A percentile compares a stretch with the other conserved stretches of the same genome.
These are phyloP conservation scores for Melanostoma mellinum DNA, from an alignment of 2,888 invertebrate species.

Conservation along the genomic window DNA sequence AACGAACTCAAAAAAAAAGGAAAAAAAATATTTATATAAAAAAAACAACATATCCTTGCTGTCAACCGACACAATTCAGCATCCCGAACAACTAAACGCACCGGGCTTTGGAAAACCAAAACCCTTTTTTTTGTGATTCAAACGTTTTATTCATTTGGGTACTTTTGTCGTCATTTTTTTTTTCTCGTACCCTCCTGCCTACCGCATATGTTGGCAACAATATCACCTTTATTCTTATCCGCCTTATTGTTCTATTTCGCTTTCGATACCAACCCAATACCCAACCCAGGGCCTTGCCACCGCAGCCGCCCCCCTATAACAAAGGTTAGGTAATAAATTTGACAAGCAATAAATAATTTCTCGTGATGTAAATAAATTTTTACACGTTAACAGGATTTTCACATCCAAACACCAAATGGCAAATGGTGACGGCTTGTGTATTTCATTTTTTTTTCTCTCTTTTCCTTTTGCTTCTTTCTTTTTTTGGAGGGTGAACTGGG, in stretches of 20 bases:
- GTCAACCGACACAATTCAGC: slow-evolving; percentile 62
- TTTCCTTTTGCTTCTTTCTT: slow-evolving; percentile 15
- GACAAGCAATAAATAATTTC: slow-evolving; percentile 73
- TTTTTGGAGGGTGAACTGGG: background rate
- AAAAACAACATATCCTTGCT: slow-evolving; percentile 46
- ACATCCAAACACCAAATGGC: slow-evolving; percentile 65
- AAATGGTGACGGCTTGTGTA: slow-evolving; percentile 63
- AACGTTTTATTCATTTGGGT: slow-evolving; percentile 16
- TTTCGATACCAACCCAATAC: background rate
- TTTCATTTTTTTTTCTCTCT: slow-evolving; percentile 16
- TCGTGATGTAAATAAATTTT: slow-evolving; percentile 72
- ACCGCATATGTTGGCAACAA: slow-evolving; percentile 62
- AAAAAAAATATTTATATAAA: slow-evolving; percentile 1
- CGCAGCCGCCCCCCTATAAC: slow-evolving; percentile 24
- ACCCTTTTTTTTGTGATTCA: slow-evolving; percentile 44
- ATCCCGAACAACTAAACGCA: slow-evolving; percentile 67
- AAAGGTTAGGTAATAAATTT: slow-evolving; percentile 73
- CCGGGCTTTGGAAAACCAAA: slow-evolving; percentile 36
- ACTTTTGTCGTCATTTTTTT: slow-evolving; percentile 4
- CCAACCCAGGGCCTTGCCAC: slow-evolving; percentile 12
- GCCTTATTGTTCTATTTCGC: slow-evolving; percentile 24
- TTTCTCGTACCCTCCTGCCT: slow-evolving; percentile 30
- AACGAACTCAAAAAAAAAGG: slow-evolving; percentile 1
- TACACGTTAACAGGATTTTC: slow-evolving; percentile 71
- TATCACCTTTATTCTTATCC: slow-evolving; percentile 51